phyloP scores from a whole-genome alignment of 2,888 invertebrate species.

The Morpho achilles region DNA sequence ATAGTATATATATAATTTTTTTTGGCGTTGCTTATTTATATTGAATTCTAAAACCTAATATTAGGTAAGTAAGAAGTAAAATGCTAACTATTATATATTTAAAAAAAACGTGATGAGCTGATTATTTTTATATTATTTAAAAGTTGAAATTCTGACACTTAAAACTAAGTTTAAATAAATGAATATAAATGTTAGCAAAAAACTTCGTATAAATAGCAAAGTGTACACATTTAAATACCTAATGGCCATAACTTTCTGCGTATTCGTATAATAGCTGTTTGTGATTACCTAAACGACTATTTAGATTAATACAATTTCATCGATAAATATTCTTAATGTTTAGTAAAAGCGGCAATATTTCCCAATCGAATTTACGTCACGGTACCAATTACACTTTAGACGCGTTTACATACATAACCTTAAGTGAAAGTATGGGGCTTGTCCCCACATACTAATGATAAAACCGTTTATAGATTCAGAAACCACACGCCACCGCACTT shows the following conservation, averaged over 20 bases:
- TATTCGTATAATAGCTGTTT: too few relatives aligned
- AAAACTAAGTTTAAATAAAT: too few relatives aligned
- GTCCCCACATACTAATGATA: constrained; percentile 71
- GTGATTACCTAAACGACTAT: neutral
- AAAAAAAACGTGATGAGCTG: too few relatives aligned
- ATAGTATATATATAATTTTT: too few relatives aligned
- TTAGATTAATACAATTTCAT: neutral
- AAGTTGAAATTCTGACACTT: too few relatives aligned
- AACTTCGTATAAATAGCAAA: too few relatives aligned
- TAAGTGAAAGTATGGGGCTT: constrained; percentile 71
- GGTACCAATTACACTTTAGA: constrained; percentile 64
- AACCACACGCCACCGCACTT: constrained; percentile 63
- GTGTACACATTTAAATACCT: neutral
- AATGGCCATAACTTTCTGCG: neutral
- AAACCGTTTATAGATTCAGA: constrained; percentile 72
- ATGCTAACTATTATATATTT: too few relatives aligned
- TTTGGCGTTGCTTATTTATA: too few relatives aligned
- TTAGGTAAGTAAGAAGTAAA: too few relatives aligned
- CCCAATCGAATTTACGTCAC: constrained; percentile 60
- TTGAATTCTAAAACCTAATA: too few relatives aligned
- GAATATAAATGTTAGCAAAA: too few relatives aligned
- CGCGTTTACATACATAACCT: constrained; percentile 74
- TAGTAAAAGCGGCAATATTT: constrained; percentile 29
- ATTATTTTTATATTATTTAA: too few relatives aligned
- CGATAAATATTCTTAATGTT: constrained; percentile 8